These are phyloP conservation scores for Graphium colonna DNA, from an alignment of 2,888 invertebrate genomes.

Conservation along the genomic window DNA sequence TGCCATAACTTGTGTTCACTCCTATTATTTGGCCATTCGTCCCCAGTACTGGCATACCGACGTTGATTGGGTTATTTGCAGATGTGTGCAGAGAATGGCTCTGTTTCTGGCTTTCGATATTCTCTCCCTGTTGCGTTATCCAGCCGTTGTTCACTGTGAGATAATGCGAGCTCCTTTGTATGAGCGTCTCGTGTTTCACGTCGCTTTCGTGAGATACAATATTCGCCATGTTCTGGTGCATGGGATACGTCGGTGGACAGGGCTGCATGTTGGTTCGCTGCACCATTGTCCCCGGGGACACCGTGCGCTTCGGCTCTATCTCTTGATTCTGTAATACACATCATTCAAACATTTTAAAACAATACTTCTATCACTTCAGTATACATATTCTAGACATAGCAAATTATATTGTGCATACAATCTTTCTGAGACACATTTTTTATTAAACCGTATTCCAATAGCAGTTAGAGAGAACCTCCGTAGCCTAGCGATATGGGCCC, in stretches of 20 bases:
- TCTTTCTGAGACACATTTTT: too few relatives aligned
- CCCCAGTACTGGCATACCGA: constrained; percentile 70
- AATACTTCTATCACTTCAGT: too few relatives aligned
- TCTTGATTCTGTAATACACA: constrained; percentile 63
- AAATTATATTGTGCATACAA: too few relatives aligned
- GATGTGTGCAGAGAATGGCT: constrained; percentile 36
- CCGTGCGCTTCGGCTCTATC: constrained; percentile 49
- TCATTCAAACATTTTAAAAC: too few relatives aligned
- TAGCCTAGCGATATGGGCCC: too few relatives aligned
- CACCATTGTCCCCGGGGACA: constrained; percentile 44
- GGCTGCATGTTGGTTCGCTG: constrained; percentile 46
- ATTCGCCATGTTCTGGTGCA: constrained; percentile 47
- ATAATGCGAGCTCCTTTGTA: constrained; percentile 68
- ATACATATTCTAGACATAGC: too few relatives aligned
- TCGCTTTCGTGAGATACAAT: constrained; percentile 47
- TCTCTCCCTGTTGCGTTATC: constrained; percentile 67
- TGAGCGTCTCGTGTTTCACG: constrained; percentile 57
- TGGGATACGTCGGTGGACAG: constrained; percentile 41
- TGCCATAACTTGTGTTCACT: constrained; percentile 69
- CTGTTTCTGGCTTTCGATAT: constrained; percentile 51
- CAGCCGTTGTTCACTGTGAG: constrained; percentile 73
- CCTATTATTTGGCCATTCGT: constrained; percentile 82
- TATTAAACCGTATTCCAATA: too few relatives aligned
- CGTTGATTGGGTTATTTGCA: constrained; percentile 43
- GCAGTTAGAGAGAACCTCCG: too few relatives aligned